phyloP scores from a whole-genome alignment of 2,888 invertebrate genomes.

The Steromphala cineraria region DNA sequence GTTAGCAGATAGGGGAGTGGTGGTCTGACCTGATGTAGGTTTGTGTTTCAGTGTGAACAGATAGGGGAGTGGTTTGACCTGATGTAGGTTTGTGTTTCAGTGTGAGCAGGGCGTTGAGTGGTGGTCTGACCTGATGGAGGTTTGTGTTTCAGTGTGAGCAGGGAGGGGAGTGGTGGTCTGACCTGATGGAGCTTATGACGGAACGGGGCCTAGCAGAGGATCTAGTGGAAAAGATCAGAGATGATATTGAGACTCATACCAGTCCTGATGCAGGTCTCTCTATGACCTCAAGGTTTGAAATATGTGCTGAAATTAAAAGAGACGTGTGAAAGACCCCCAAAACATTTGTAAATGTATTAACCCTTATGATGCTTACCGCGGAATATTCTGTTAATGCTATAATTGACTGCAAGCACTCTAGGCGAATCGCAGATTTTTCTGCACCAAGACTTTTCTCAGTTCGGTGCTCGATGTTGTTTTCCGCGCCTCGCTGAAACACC shows the following conservation, averaged over 20 bases:
- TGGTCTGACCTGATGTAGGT: not conserved
- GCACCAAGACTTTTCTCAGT: too few relatives aligned
- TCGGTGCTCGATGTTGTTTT: too few relatives aligned
- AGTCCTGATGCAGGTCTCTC: too few relatives aligned
- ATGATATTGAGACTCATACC: constrained; percentile 40
- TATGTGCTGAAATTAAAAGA: too few relatives aligned
- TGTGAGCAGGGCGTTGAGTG: not conserved
- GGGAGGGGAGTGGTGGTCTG: constrained; percentile 70
- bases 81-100: not conserved
- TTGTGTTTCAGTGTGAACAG: not conserved
- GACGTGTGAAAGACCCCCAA: too few relatives aligned
- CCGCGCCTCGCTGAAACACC: too few relatives aligned
- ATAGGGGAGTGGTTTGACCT: not conserved
- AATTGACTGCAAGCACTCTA: too few relatives aligned
- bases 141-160: constrained; percentile 23
- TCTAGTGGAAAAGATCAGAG: constrained; percentile 66
- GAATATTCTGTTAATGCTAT: too few relatives aligned
- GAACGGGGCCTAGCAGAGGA: constrained; percentile 52
- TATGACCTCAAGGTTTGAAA: not conserved
- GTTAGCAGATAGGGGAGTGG: not conserved
- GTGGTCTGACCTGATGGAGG: not conserved
- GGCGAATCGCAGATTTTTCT: too few relatives aligned
- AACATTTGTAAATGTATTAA: not conserved
- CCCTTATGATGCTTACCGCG: not conserved
- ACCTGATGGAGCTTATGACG: constrained; percentile 58